phyloP scores from a whole-genome alignment of 2,113 vertebrate genomes.

The Gopherus flavomarginatus region DNA sequence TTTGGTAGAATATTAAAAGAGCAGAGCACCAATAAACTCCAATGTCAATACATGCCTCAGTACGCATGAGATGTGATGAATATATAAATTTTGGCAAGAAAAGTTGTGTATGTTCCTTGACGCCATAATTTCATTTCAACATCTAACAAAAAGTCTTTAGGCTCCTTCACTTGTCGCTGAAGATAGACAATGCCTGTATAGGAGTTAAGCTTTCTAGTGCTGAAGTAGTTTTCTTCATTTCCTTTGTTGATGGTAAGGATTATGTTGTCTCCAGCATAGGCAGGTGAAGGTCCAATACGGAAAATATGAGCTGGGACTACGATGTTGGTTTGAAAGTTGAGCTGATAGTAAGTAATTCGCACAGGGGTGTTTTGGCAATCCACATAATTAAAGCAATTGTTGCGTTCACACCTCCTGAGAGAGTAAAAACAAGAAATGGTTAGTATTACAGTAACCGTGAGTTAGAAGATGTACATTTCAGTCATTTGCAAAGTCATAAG shows the following conservation, averaged over 20 bases:
- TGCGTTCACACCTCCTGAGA: conserved; percentile 89
- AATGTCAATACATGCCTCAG: conserved; percentile 53
- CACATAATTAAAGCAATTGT: conserved; percentile 84
- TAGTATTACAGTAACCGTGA: not conserved
- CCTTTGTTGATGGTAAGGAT: conserved; percentile 87
- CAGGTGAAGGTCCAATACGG: conserved; percentile 90
- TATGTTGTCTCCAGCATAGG: conserved; percentile 89
- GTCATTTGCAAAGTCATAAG: not conserved
- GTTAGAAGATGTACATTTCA: accelerated
- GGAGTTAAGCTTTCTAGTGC: conserved; percentile 88
- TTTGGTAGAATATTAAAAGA: conserved; percentile 65
- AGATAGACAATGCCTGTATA: conserved; percentile 91
- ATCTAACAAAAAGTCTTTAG: conserved; percentile 91
- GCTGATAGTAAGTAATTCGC: conserved; percentile 91
- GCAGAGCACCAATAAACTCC: conserved; percentile 76
- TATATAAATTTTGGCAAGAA: conserved; percentile 91
- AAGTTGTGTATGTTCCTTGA: conserved; percentile 89
- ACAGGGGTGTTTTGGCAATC: conserved; percentile 89
- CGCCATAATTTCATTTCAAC: conserved; percentile 96
- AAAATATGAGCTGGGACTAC: conserved; percentile 92
- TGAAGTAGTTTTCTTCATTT: conserved; percentile 91
- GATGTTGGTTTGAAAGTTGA: conserved; percentile 92
- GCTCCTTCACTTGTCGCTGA: conserved; percentile 84
- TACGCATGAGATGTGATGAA: conserved; percentile 88
- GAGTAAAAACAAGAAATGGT: not conserved